Evolutionary conservation across 2,113 vertebrate species (phyloP), one percentile per base, ranked within the genome.

Genomic region (Columba janthina): DNA sequence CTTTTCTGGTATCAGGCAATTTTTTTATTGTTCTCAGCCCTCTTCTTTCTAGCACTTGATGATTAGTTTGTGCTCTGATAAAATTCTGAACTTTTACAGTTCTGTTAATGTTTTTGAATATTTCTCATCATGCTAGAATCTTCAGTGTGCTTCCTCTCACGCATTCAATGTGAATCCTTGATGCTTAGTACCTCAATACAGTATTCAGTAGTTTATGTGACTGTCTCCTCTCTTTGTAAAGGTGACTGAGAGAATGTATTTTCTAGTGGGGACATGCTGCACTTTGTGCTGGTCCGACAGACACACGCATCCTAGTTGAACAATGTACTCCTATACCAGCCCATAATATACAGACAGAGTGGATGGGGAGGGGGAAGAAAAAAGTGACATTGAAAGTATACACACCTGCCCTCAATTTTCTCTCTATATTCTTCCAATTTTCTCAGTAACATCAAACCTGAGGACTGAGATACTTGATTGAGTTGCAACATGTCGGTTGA

Each of bases 351-450:
- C 28, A 46, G 21, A 20, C 17, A 51, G 60, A 67, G 26, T 22
- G 15, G 21, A 42, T 24, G 29, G 21, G 20, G 18, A 17, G 18
- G 17, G 17, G 6, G 17, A 16, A 7, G 44, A 18, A 44, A 18
- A 44, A 44, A 44, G 17, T 44, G 6, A 44, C 44, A 44, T 18
- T 44, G 15, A 66, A 51, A 67, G 44, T 50, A 29, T 10, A n/a
- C 1, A 1, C 1, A 1, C 54, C 15, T 83, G 17, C 16, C 12
- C 46, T 44, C 7, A 17, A 2, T 38, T 87, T 90, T 77, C 5
- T 7, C 28, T 21, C 57, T 72, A 5, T 61, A 28, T 36, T 78
- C 28, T 67, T 48, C 28, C 54, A 54, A 15, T 54, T 54, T 85
- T 80, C 42, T 54, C 44, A 60, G 29, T 65, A 66, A 48, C 29